Percentiles rank a stretch among this genome's conserved stretches.
Conservation (phyloP, 2,113 vertebrate species). For the Gobiocypris rarus region DNA sequence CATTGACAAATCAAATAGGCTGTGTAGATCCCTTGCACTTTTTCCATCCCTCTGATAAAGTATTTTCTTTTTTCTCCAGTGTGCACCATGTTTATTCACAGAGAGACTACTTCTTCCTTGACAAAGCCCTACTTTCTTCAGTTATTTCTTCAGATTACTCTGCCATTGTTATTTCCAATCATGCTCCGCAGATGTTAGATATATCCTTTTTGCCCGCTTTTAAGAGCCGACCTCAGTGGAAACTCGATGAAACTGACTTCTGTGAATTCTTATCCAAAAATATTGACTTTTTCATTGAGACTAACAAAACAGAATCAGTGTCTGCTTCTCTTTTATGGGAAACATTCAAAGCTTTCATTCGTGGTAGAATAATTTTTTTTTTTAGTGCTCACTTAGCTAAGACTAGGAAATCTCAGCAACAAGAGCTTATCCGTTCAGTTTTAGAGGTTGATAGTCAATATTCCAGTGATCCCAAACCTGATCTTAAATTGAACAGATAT, state of each 20-base stretch:
- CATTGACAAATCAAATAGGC: constrained; percentile 21
- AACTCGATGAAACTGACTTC: not conserved
- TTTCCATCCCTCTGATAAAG: constrained; percentile 3
- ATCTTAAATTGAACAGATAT: too few species aligned
- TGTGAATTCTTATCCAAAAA: not conserved
- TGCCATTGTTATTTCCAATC: too few species aligned
- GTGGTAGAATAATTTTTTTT: not conserved
- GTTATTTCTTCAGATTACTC: too few species aligned
- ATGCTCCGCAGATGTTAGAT: not conserved
- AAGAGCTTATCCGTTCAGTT: constrained; percentile 6
- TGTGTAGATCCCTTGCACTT: constrained; percentile 26
- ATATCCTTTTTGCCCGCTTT: too few species aligned
- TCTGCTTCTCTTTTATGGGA: constrained; percentile 26
- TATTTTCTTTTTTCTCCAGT: too few species aligned
- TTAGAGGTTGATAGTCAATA: not conserved
- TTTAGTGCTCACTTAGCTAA: too few species aligned
- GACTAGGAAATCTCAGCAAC: not conserved
- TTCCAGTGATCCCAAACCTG: too few species aligned
- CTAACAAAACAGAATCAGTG: constrained; percentile 5
- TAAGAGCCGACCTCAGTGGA: too few species aligned
- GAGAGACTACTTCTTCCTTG: too few species aligned
- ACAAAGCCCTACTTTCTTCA: too few species aligned
- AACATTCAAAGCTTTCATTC: constrained; percentile 10
- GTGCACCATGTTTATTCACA: too few species aligned
- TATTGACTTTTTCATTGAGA: constrained; percentile 28